Conservation (phyloP, 2,888 invertebrate species). For the Tiliacea aurago region DNA sequence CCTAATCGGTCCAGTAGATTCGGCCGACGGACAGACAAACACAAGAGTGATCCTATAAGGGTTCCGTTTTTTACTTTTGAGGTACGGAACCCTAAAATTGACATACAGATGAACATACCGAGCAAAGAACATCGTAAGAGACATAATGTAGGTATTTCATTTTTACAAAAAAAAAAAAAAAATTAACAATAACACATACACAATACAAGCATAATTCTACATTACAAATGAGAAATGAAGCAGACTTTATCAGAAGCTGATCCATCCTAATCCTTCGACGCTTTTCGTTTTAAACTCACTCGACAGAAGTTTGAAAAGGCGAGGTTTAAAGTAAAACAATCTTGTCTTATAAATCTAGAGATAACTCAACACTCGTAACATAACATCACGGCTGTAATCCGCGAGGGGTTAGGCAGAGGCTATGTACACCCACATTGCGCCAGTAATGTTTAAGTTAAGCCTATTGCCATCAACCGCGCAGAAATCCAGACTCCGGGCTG, state of each 20-base stretch:
- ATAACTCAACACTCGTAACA: background rate
- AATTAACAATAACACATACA: too few species aligned
- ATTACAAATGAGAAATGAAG: background rate
- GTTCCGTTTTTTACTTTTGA: too few species aligned
- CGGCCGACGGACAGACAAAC: too few species aligned
- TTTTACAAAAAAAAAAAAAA: too few species aligned
- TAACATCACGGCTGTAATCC: background rate
- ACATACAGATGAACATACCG: too few species aligned
- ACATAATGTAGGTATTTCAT: too few species aligned
- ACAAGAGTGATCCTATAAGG: too few species aligned
- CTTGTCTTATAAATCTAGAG: background rate
- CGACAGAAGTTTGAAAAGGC: background rate
- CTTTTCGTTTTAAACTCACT: background rate
- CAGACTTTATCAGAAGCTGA: background rate
- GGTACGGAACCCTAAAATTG: too few species aligned
- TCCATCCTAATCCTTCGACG: background rate
- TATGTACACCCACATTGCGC: background rate
- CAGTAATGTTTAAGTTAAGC: background rate
- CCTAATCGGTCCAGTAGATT: too few species aligned
- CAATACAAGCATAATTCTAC: background rate
- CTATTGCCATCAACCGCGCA: background rate
- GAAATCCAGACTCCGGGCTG: background rate
- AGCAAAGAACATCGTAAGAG: too few species aligned
- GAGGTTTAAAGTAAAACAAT: background rate
- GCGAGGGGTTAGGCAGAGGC: background rate